A percentile compares a stretch with the other conserved stretches of the same genome.
These are phyloP conservation scores for Amphiprion ocellaris DNA, from an alignment of 2,113 vertebrate genomes.

Conservation along the genomic window DNA sequence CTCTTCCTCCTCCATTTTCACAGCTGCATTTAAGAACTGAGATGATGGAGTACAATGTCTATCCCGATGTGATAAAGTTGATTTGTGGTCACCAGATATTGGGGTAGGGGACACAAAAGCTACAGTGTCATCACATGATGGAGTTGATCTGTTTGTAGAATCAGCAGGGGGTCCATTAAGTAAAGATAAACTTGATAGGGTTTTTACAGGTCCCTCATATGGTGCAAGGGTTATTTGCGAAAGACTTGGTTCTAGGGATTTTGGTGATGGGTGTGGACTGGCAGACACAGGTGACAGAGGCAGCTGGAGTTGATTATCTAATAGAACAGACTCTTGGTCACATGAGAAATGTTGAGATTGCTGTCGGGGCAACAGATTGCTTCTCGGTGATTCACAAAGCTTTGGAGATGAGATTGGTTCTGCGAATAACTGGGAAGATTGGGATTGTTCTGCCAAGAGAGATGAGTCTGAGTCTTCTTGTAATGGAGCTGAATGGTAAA, in stretches of 20 bases:
- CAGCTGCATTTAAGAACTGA: neutral
- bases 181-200: constrained; percentile 5
- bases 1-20: constrained; percentile 24
- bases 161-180: neutral
- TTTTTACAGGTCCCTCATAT: neutral
- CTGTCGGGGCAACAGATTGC: constrained; percentile 44
- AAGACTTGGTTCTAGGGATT: constrained; percentile 2
- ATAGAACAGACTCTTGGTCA: constrained; percentile 35
- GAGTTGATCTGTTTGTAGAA: constrained; percentile 10
- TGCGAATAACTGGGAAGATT: constrained; percentile 40
- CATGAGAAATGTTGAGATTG: constrained; percentile 44
- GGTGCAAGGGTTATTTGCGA: constrained; percentile 4
- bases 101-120: constrained; percentile 1
- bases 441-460: constrained; percentile 30
- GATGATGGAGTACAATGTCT: constrained; percentile 9
- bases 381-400: constrained; percentile 40
- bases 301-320: constrained; percentile 26
- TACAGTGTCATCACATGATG: constrained; percentile 1
- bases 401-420: constrained; percentile 41
- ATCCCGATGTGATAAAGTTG: constrained; percentile 21
- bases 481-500: constrained; percentile 37
- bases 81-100: constrained; percentile 6
- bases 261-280: constrained; percentile 6
- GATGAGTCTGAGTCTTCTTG: constrained; percentile 30
- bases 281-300: constrained; percentile 35